Evolutionary conservation across 2,888 invertebrate species (phyloP).

Genomic region (Metellina segmentata): DNA sequence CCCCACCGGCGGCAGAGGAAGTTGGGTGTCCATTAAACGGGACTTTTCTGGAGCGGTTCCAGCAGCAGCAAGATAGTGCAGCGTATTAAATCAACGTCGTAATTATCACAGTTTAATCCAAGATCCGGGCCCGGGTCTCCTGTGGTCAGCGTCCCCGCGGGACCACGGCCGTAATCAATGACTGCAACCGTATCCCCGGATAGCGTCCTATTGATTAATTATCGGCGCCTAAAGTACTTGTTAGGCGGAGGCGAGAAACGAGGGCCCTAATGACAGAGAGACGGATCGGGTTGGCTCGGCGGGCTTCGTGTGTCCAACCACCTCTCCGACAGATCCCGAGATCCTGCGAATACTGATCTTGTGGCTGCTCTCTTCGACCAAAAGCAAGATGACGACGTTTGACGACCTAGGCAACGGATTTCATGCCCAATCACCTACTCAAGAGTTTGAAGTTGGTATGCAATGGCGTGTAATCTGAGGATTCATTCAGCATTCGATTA

Average conservation of each 20-base stretch:
- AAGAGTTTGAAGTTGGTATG: too few relatives aligned
- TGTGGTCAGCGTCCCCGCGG: slow-evolving; percentile 3
- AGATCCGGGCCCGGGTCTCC: slow-evolving; percentile 11
- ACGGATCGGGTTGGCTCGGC: background rate
- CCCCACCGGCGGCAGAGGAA: background rate
- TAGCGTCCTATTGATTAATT: slow-evolving; percentile 69
- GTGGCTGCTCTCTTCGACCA: too few relatives aligned
- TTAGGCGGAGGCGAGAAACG: slow-evolving; percentile 62
- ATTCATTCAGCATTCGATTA: too few relatives aligned
- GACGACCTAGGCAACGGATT: too few relatives aligned
- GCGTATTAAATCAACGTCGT: slow-evolving; percentile 40
- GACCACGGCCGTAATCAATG: slow-evolving; percentile 57
- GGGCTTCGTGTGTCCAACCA: too few relatives aligned
- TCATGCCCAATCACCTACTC: too few relatives aligned
- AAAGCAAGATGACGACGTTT: too few relatives aligned
- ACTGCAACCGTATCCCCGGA: slow-evolving; percentile 24
- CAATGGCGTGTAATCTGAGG: too few relatives aligned
- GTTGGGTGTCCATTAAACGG: background rate
- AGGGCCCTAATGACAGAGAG: slow-evolving; percentile 44
- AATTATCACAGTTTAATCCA: slow-evolving; percentile 45
- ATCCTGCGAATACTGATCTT: too few relatives aligned
- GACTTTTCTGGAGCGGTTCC: background rate
- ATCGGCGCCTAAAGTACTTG: slow-evolving; percentile 60
- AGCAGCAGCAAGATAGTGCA: slow-evolving; percentile 16
- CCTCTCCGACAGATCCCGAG: too few relatives aligned